Evolutionary conservation across 1,140 invertebrate species (phyloP).

Genomic region (Zaprionus davidi): DNA sequence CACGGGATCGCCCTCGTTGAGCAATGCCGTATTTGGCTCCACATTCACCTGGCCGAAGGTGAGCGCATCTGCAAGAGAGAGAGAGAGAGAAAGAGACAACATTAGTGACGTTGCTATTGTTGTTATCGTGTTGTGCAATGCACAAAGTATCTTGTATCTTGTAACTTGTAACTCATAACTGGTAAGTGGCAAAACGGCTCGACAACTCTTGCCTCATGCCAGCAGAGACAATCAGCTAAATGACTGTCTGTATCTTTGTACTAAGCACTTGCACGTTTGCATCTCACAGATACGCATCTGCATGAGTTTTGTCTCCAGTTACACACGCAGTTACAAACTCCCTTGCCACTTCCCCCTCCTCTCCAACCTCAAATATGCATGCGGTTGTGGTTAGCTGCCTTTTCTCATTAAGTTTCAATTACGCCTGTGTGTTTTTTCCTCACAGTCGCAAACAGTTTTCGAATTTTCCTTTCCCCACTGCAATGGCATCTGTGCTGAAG

Average conservation of each 20-base stretch:
- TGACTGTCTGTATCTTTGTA: slow-evolving; percentile 47
- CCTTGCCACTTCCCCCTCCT: neutral
- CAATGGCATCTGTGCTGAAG: slow-evolving; percentile 27
- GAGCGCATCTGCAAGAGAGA: slow-evolving; percentile 68
- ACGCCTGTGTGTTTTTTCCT: slow-evolving; percentile 34
- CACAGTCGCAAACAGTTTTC: slow-evolving; percentile 45
- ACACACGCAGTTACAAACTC: slow-evolving; percentile 6
- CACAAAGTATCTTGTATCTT: slow-evolving; percentile 52
- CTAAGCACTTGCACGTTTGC: slow-evolving; percentile 53
- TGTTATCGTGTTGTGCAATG: slow-evolving; percentile 32
- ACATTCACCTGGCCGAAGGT: slow-evolving; percentile 75
- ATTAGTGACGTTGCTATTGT: slow-evolving; percentile 36
- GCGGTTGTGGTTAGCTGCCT: slow-evolving; percentile 41
- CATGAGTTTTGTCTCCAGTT: slow-evolving; percentile 14
- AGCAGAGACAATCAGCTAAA: slow-evolving; percentile 50
- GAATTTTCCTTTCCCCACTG: slow-evolving; percentile 25
- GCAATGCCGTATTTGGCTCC: slow-evolving; percentile 75
- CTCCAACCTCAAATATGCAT: slow-evolving; percentile 34
- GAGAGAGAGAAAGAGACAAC: slow-evolving; percentile 7
- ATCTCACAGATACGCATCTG: slow-evolving; percentile 64
- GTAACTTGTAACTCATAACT: slow-evolving; percentile 29
- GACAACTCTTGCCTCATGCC: slow-evolving; percentile 38
- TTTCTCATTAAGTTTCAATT: slow-evolving; percentile 80
- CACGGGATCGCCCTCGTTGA: slow-evolving; percentile 84
- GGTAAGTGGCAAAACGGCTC: slow-evolving; percentile 4